Base-by-base conservation (phyloP, 2,797 vertebrate genomes). In the Ptychadena robeensis region DNA sequence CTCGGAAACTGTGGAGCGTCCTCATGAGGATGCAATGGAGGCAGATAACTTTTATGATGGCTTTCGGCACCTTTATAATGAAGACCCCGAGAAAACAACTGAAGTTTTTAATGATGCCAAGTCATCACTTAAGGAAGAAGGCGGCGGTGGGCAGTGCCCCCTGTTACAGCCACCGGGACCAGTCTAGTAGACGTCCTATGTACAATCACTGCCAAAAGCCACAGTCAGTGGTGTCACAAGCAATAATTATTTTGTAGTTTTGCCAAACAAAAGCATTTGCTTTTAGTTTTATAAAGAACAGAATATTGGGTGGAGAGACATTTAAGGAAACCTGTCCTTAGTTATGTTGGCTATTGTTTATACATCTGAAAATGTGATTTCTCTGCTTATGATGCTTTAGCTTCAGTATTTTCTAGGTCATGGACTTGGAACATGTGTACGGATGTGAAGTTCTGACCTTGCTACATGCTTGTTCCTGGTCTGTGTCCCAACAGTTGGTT, bases 21-120 rank as follows among this genome's bases (percentile, higher is more conserved):
- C 0, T 59, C 15, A 73, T 53, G 86, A 75, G 12, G 48, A 22
- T 59, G 11, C 82, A 38, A 69, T 69, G 27, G 93, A 92, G 69
- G 28, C 63, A 0, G 93, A 93, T 0, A 94, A 94, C 31, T 93
- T 90, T 74, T 94, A 89, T 0, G 92, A 94, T 59, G 94, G 93
- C 37, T 93, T 95, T 25, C 9, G 87, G 63, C 81, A 88, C 48
- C 83, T 94, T 85, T 93, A 92, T 14, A 82, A 86, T 0, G 93
- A 95, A 85, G 67, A 40, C 0, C 5, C 6, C 0, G 86, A 86
- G 28, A 83, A 63, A 9, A 76, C 5, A 22, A 64, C n/a, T 15
- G 0, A 0, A 2, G 34, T 34, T 27, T 35, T 72, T 8, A 71
- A 0, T 0, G 66, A 35, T 2, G 57, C 44, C 64, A 22, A 65